phyloP scores from a whole-genome alignment of 2,113 vertebrate genomes.

The Sitta europaea region DNA sequence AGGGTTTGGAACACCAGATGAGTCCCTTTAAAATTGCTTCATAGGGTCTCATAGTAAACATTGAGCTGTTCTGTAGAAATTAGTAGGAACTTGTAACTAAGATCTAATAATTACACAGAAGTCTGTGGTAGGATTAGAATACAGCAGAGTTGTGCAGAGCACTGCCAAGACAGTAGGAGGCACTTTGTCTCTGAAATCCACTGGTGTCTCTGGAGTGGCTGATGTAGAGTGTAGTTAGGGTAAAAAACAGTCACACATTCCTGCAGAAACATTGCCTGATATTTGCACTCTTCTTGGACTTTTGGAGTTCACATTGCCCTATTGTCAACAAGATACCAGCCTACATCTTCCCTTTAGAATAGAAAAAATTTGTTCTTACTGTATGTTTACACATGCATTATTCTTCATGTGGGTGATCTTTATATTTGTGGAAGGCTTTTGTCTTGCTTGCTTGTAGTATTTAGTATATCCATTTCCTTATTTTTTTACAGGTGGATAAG shows the following conservation, averaged over 20 bases:
- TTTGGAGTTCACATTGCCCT: not conserved
- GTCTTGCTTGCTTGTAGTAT: not conserved
- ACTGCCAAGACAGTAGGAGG: not conserved
- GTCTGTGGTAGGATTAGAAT: not conserved
- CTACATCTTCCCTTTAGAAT: not conserved
- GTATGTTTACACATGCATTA: not conserved
- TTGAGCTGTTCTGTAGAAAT: not conserved
- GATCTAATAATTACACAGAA: not conserved
- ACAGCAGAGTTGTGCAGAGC: not conserved
- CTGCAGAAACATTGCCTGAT: not conserved
- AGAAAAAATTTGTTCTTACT: not conserved
- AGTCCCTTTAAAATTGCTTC: not conserved
- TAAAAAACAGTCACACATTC: accelerated
- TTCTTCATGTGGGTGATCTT: not conserved
- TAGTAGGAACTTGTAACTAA: not conserved
- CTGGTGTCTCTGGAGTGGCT: not conserved
- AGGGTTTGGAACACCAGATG: not conserved
- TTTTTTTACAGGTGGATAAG: slow-evolving; percentile 87
- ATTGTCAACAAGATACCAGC: not conserved
- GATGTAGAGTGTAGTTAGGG: not conserved
- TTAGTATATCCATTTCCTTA: not conserved
- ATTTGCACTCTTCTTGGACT: not conserved
- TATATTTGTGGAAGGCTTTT: not conserved
- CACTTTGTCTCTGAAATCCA: not conserved
- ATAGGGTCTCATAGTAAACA: not conserved